Conservation (phyloP, 2,113 vertebrate species). For the Echinops telfairi region DNA sequence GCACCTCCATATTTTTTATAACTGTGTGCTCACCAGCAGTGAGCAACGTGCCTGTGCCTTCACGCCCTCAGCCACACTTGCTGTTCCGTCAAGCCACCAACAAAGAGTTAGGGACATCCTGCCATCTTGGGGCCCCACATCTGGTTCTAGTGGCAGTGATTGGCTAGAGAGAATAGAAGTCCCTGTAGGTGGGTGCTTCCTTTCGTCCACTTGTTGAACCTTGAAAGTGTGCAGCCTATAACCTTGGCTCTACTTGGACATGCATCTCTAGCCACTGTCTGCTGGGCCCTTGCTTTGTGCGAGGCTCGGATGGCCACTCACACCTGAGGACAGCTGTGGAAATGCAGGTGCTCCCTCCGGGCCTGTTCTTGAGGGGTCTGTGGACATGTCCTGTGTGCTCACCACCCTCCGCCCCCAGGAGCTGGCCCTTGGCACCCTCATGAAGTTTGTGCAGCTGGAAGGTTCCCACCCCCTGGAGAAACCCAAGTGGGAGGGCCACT, state of each 20-base stretch:
- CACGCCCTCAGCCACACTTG: too few species aligned
- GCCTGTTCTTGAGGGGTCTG: neutral
- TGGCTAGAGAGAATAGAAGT: too few species aligned
- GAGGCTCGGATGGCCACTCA: fast-evolving
- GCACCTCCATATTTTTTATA: too few species aligned
- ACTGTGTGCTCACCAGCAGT: too few species aligned
- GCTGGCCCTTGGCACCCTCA: slow-evolving; percentile 89
- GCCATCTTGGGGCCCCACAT: too few species aligned
- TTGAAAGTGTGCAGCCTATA: fast-evolving
- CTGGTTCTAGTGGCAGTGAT: too few species aligned
- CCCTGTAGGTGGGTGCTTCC: neutral
- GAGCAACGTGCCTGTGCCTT: too few species aligned
- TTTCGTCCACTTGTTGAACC: too few species aligned
- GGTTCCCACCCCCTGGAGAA: slow-evolving; percentile 90
- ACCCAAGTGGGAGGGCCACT: slow-evolving; percentile 91
- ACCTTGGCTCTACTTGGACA: neutral
- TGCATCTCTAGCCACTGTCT: neutral
- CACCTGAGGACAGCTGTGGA: too few species aligned
- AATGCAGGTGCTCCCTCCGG: too few species aligned
- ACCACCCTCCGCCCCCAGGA: slow-evolving; percentile 85
- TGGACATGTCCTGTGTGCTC: fast-evolving
- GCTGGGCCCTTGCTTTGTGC: neutral
- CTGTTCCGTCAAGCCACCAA: neutral
- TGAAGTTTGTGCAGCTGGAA: slow-evolving; percentile 94
- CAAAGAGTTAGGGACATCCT: too few species aligned